Base-by-base conservation (phyloP, 1,140 invertebrate genomes). In the Trachelipus rathkii region DNA sequence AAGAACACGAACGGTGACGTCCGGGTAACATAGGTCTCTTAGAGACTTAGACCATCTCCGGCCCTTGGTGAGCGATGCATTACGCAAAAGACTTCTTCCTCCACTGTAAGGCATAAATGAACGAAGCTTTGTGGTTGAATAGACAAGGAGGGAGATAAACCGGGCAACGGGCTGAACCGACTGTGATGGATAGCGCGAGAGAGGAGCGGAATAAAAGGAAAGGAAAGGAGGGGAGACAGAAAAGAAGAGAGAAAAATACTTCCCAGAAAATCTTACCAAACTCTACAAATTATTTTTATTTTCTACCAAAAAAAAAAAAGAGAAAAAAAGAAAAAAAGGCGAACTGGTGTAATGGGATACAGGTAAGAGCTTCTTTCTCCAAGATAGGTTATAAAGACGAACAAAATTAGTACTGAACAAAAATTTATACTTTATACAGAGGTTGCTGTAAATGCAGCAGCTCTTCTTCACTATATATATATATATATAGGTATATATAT, bases 1-100 rank as follows among this genome's bases (percentile, higher is more conserved):
- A 19, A 60, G 33, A 60, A 60, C 50, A 15, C 50, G 50, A 60
- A 19, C 50, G 50, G 50, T 60, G 50, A 60, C 50, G 50, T 60
- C 50, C 8, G 50, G 50, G 50, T 60, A 60, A 60, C 50, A 19
- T 19, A 19, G 50, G 50, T 60, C 50, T 60, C 50, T 60, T 19
- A 33, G 33, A 33, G 33, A 33, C 33, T 33, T 33, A 33, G 50
- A 15, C 2, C 50, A 13, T 13, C 11, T 13, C 50, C 50, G 50
- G 50, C 50, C 50, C 50, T 60, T 19, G 50, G 50, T 60, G 50
- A 60, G 19, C 50, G 50, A 60, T 60, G 50, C 50, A 60, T 60
- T 60, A 15, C 50, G 50, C 50, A 60, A 60, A 13, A 19, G 50
- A 19, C 50, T 19, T 60, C 50, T 60, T 60, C 19, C 50, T 19